Percentiles rank a stretch among this genome's conserved stretches.
Evolutionary conservation across 2,113 vertebrate genomes (phyloP).

Genomic region (Ammodramus savannarum): DNA sequence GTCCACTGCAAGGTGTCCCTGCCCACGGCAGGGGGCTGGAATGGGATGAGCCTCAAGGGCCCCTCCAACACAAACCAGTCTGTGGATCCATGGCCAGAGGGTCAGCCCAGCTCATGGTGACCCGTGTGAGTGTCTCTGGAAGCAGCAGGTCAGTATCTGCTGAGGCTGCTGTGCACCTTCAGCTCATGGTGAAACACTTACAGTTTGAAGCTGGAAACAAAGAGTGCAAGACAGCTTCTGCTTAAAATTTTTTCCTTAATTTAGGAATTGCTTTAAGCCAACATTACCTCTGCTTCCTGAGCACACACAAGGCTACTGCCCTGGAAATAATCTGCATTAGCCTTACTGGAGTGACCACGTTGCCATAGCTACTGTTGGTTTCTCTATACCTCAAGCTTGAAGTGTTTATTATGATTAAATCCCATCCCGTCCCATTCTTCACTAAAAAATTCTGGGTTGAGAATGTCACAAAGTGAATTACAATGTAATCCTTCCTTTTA

Average conservation of each 20-base stretch:
- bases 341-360: constrained; percentile 71
- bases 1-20: background rate
- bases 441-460: background rate
- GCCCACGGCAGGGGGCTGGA: background rate
- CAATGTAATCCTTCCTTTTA: background rate
- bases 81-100: background rate
- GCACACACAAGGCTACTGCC: constrained; percentile 71
- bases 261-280: constrained; percentile 70
- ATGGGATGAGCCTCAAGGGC: background rate
- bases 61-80: background rate
- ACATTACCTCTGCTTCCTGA: constrained; percentile 74
- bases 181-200: background rate
- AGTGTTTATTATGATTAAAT: constrained; percentile 66
- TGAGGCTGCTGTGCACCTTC: background rate
- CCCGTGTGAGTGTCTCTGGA: fast-evolving
- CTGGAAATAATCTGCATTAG: constrained; percentile 76
- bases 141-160: background rate
- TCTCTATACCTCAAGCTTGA: constrained; percentile 60
- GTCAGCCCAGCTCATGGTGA: background rate
- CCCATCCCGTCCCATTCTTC: background rate
- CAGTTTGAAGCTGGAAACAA: constrained; percentile 10
- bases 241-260: constrained; percentile 32
- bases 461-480: background rate
- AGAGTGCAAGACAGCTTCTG: constrained; percentile 18
- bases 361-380: constrained; percentile 77